Evolutionary conservation across 2,113 vertebrate genomes (phyloP).

Genomic region (Dermatemys mawii): DNA sequence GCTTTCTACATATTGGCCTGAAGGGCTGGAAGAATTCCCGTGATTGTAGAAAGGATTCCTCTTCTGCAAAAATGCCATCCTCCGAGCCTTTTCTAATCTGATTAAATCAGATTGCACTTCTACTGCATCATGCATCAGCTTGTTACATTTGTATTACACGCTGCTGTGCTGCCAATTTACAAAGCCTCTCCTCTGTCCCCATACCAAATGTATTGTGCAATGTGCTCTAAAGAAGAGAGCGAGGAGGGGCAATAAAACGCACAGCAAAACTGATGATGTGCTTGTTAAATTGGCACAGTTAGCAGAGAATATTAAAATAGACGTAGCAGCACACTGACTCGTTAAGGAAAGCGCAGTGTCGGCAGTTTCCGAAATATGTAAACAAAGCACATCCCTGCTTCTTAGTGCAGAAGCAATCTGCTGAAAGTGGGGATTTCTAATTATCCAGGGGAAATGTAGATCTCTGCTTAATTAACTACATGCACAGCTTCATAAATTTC

Average conservation of each 20-base stretch:
- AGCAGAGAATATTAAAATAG: constrained; percentile 15
- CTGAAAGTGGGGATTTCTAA: constrained; percentile 14
- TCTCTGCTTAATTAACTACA: constrained; percentile 26
- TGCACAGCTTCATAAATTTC: constrained; percentile 26
- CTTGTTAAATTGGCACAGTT: constrained; percentile 47
- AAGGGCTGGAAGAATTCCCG: constrained; percentile 28
- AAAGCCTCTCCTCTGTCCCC: constrained; percentile 6
- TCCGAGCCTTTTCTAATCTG: not conserved
- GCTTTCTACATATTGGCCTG: constrained; percentile 28
- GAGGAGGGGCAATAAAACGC: constrained; percentile 20
- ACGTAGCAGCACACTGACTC: constrained; percentile 12
- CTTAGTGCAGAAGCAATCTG: constrained; percentile 12
- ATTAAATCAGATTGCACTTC: constrained; percentile 6
- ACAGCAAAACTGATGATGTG: not conserved
- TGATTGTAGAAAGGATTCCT: constrained; percentile 20
- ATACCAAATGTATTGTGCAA: not conserved
- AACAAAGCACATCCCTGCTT: not conserved
- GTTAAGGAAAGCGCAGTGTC: constrained; percentile 12
- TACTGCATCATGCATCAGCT: constrained; percentile 3
- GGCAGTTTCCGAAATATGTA: constrained; percentile 9
- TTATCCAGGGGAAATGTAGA: constrained; percentile 15
- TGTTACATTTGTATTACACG: constrained; percentile 17
- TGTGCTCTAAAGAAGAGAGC: constrained; percentile 11
- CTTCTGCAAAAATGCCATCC: constrained; percentile 1
- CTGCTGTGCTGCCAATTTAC: constrained; percentile 26